phyloP scores from a whole-genome alignment of 1,140 invertebrate genomes.

The Lasioglossum albipes region DNA sequence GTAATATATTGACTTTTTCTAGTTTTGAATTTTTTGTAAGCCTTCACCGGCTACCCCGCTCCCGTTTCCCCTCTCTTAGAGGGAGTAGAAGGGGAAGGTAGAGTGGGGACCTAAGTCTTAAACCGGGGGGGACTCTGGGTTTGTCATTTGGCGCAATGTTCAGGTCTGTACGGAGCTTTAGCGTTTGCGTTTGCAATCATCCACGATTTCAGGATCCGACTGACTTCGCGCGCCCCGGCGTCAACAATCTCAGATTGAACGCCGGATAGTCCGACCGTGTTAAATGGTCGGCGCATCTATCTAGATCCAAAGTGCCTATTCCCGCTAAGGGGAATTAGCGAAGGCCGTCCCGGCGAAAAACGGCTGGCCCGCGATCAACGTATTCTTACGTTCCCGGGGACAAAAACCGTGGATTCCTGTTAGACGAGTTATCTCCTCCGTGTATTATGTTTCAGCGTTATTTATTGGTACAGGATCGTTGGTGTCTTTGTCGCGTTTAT shows the following conservation, averaged over 20 bases:
- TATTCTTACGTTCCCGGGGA: background rate
- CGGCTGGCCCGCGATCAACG: background rate
- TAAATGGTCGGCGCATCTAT: slow-evolving; percentile 40
- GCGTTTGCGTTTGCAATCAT: slow-evolving; percentile 24
- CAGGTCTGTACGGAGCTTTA: no score
- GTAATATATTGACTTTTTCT: no score
- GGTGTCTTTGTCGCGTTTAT: slow-evolving; percentile 1
- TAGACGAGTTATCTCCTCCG: slow-evolving; percentile 19
- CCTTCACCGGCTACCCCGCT: no score
- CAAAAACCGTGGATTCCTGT: slow-evolving; percentile 33
- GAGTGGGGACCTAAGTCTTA: no score
- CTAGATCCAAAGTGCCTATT: slow-evolving; percentile 38
- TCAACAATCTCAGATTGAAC: slow-evolving; percentile 41
- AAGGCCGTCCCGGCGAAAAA: background rate
- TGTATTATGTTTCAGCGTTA: slow-evolving; percentile 44
- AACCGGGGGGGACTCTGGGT: no score
- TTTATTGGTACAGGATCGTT: slow-evolving; percentile 27
- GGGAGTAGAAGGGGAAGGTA: no score
- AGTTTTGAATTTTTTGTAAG: no score
- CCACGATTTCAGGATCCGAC: slow-evolving; percentile 40
- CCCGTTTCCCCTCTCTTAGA: no score
- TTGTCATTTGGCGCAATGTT: no score
- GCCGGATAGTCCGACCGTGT: slow-evolving; percentile 33
- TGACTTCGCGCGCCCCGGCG: slow-evolving; percentile 2
- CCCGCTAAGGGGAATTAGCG: background rate